phyloP scores from a whole-genome alignment of 2,113 vertebrate genomes.

The Proterorhinus semilunaris region DNA sequence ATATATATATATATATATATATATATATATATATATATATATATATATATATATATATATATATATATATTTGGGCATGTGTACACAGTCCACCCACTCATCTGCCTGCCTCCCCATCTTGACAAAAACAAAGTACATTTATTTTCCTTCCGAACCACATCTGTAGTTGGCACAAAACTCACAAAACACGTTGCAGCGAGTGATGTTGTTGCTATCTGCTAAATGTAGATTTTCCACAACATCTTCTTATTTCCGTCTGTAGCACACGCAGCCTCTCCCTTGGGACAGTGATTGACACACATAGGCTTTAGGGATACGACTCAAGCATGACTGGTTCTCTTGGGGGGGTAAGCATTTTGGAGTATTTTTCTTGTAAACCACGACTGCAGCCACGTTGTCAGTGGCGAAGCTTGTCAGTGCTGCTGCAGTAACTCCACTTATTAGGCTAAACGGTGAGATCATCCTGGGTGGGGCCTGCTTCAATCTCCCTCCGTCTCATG shows the following conservation, averaged over 20 bases:
- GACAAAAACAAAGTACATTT: conserved; percentile 37
- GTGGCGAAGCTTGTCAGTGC: conserved; percentile 39
- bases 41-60: conserved; percentile 20
- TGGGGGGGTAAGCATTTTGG: conserved; percentile 54
- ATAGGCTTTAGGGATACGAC: conserved; percentile 65
- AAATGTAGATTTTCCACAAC: conserved; percentile 68
- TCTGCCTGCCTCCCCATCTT: conserved; percentile 35
- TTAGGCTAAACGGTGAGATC: conserved; percentile 67
- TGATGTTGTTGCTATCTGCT: conserved; percentile 61
- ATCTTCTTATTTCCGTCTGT: conserved; percentile 67
- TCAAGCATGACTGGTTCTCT: conserved; percentile 66
- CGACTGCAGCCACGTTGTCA: conserved; percentile 44
- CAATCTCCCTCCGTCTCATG: conserved; percentile 61
- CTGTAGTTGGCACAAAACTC: conserved; percentile 55
- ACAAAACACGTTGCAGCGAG: conserved; percentile 59
- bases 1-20: conserved; percentile 18
- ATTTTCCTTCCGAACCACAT: conserved; percentile 57
- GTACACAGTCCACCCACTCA: conserved; percentile 55
- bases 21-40: conserved; percentile 18
- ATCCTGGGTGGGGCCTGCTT: conserved; percentile 67
- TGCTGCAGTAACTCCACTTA: conserved; percentile 64
- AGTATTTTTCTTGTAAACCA: conserved; percentile 55
- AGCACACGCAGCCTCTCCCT: conserved; percentile 59
- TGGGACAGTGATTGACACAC: conserved; percentile 69
- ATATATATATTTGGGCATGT: conserved; percentile 47